Conservation (phyloP, 2,888 invertebrate genomes). For the Formica aserva region DNA sequence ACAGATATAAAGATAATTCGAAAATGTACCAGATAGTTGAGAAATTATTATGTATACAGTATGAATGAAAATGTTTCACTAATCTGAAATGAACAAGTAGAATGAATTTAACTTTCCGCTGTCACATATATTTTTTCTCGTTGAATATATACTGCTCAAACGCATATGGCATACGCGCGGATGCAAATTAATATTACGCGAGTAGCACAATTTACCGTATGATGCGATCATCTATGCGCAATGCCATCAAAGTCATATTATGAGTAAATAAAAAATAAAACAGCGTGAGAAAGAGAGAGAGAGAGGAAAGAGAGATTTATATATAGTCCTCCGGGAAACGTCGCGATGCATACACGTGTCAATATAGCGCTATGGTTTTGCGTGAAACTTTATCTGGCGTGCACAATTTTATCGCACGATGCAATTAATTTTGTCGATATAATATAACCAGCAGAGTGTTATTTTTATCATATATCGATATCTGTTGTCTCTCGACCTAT, state of each 20-base stretch:
- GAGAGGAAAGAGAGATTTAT: not conserved
- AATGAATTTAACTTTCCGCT: not conserved
- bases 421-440: constrained; percentile 72
- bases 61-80: not conserved
- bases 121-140: not conserved
- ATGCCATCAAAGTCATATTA: constrained; percentile 43
- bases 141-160: not conserved
- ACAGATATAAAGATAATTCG: constrained; percentile 26
- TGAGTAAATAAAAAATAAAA: constrained; percentile 46
- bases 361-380: constrained; percentile 63
- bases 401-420: constrained; percentile 64
- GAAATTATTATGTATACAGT: not conserved
- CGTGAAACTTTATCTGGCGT: constrained; percentile 62
- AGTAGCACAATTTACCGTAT: not conserved
- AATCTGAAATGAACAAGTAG: not conserved
- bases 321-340: constrained; percentile 18
- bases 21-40: not conserved
- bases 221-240: constrained; percentile 18
- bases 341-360: constrained; percentile 60
- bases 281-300: not conserved
- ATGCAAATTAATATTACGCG: not conserved
- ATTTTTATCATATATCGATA: constrained; percentile 60
- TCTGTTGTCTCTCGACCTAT: constrained; percentile 18
- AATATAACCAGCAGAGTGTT: constrained; percentile 55
- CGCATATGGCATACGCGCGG: not conserved